These are phyloP conservation scores for Falco biarmicus DNA, from an alignment of 2,797 vertebrate genomes.

Conservation along the genomic window DNA sequence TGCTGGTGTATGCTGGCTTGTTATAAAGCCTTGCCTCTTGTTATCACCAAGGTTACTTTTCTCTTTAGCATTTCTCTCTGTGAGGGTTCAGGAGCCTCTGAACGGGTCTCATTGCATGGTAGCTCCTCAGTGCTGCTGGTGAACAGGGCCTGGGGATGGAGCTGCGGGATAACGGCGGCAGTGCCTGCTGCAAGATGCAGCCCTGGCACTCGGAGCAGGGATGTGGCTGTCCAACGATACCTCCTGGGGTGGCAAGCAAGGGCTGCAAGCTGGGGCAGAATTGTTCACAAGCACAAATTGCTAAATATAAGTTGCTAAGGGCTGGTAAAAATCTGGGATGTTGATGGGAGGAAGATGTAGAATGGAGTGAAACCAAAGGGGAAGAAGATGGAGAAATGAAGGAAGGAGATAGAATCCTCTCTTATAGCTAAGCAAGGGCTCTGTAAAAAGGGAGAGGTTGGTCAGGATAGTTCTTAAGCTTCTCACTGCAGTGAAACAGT, in stretches of 20 bases:
- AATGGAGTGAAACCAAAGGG: neutral
- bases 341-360: neutral
- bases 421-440: neutral
- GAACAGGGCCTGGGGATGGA: fast-evolving
- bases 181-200: neutral
- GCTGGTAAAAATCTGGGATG: neutral
- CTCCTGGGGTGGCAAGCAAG: neutral
- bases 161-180: neutral
- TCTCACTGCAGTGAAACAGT: fast-evolving
- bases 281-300: fast-evolving
- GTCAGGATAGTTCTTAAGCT: neutral
- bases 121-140: neutral
- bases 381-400: neutral
- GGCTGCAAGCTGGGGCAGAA: neutral
- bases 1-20: neutral
- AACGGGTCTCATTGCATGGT: neutral
- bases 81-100: neutral
- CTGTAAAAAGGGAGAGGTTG: neutral
- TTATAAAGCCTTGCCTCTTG: neutral
- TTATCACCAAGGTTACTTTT: neutral
- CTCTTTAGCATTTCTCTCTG: fast-evolving
- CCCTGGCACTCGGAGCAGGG: neutral
- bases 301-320: too few relatives aligned
- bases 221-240: neutral
- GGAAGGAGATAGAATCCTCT: neutral